phyloP scores from a whole-genome alignment of 2,888 invertebrate genomes.

The Lingula anatina region DNA sequence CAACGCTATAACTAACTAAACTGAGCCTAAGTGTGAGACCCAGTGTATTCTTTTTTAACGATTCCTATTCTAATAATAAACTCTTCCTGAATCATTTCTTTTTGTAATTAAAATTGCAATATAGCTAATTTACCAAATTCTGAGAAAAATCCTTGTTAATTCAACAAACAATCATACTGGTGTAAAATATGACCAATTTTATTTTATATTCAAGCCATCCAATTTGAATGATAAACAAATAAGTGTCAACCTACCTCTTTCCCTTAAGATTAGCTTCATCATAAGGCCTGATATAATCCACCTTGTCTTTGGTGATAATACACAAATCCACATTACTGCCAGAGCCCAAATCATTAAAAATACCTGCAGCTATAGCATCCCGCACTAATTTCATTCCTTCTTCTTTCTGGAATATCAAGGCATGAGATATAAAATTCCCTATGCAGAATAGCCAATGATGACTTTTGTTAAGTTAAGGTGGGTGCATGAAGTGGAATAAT shows the following conservation, averaged over 20 bases:
- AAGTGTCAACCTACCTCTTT: conserved; percentile 58
- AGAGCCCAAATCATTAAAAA: conserved; percentile 96
- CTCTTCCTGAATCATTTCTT: too few relatives aligned
- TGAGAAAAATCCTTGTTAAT: not conserved
- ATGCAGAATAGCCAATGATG: too few relatives aligned
- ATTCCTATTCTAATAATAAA: too few relatives aligned
- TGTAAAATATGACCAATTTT: not conserved
- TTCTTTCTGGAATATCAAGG: conserved; percentile 62
- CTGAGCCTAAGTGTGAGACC: too few relatives aligned
- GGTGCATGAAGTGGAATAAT: too few relatives aligned
- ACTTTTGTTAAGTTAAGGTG: too few relatives aligned
- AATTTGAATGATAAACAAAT: not conserved
- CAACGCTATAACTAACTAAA: too few relatives aligned
- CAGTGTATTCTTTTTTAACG: too few relatives aligned
- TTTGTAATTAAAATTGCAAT: too few relatives aligned
- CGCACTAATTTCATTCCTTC: conserved; percentile 85
- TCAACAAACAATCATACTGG: too few relatives aligned
- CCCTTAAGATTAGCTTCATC: conserved; percentile 77
- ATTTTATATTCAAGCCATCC: not conserved
- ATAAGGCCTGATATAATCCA: conserved; percentile 80
- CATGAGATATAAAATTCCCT: too few relatives aligned
- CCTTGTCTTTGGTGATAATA: conserved; percentile 76
- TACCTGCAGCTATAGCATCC: conserved; percentile 92
- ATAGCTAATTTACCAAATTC: not conserved
- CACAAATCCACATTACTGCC: conserved; percentile 94